Conservation (phyloP, 2,113 vertebrate genomes). For the Crotophaga sulcirostris region DNA sequence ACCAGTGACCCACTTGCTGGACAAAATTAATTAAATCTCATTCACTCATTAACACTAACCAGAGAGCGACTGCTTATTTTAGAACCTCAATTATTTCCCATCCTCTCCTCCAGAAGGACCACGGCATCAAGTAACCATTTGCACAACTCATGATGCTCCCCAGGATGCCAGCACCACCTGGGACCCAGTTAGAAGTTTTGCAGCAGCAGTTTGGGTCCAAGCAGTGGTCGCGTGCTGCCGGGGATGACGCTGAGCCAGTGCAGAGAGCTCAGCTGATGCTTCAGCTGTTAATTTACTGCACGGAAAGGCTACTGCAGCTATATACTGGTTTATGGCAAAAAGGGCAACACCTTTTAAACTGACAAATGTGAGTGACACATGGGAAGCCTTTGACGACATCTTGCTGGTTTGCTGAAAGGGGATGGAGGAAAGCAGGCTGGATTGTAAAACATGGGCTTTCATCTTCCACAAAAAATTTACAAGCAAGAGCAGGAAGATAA, state of each 20-base stretch:
- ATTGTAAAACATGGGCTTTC: neutral
- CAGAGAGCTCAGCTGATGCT: neutral
- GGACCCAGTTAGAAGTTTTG: fast-evolving
- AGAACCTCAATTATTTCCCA: conserved; percentile 37
- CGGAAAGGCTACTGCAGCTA: neutral
- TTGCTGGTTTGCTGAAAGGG: neutral
- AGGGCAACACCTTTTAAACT: conserved; percentile 20
- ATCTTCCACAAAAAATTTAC: neutral
- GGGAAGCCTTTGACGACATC: neutral
- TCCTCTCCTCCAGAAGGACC: conserved; percentile 21
- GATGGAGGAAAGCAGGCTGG: neutral
- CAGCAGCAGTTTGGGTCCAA: neutral
- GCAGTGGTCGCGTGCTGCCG: neutral
- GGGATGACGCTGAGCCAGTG: neutral
- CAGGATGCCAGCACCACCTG: neutral
- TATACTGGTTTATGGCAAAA: neutral
- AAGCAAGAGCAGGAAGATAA: conserved; percentile 15
- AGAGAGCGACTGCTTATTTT: conserved; percentile 33
- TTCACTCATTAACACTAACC: conserved; percentile 1
- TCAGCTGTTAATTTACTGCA: neutral
- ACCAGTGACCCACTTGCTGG: conserved; percentile 38
- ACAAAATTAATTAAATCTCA: conserved; percentile 45
- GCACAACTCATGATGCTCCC: neutral
- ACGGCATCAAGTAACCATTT: neutral
- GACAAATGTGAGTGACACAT: neutral